Percentiles rank a stretch among this genome's conserved stretches.
phyloP scores from a whole-genome alignment of 2,888 invertebrate genomes.

The Phragmatobia fuliginosa region DNA sequence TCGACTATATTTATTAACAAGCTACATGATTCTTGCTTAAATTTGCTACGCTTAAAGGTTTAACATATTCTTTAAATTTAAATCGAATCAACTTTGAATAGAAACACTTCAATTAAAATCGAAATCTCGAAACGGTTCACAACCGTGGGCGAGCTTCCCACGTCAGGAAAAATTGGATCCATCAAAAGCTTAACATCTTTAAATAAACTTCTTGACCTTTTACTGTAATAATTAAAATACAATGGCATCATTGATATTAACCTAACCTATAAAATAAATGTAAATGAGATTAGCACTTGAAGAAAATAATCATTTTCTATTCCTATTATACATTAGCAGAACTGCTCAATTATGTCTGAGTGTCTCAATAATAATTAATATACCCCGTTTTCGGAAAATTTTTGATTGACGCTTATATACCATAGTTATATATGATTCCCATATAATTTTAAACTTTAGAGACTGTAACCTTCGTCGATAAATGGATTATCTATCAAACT shows the following conservation, averaged over 20 bases:
- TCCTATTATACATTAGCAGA: not conserved
- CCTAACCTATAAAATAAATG: too few species aligned
- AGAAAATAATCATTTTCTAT: constrained; percentile 3
- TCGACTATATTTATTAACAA: too few species aligned
- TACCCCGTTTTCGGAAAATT: too few species aligned
- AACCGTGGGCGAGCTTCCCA: not conserved
- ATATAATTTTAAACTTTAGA: too few species aligned
- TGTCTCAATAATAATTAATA: too few species aligned
- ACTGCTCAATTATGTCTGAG: not conserved
- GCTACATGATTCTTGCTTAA: too few species aligned
- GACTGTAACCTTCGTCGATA: too few species aligned
- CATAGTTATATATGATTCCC: too few species aligned
- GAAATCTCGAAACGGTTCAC: not conserved
- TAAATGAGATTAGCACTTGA: not conserved
- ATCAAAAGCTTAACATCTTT: not conserved
- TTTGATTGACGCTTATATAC: too few species aligned
- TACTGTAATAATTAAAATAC: not conserved
- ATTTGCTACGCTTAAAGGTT: too few species aligned
- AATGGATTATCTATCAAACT: too few species aligned
- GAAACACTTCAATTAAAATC: not conserved
- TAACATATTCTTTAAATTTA: not conserved
- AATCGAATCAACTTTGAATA: not conserved
- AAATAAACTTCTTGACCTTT: not conserved
- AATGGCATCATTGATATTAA: not conserved
- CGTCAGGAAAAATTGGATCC: not conserved